Percentiles rank a stretch among this genome's conserved stretches.
These are phyloP conservation scores for Scaptomyza pallida DNA, from an alignment of 1,140 invertebrate species.

Conservation along the genomic window DNA sequence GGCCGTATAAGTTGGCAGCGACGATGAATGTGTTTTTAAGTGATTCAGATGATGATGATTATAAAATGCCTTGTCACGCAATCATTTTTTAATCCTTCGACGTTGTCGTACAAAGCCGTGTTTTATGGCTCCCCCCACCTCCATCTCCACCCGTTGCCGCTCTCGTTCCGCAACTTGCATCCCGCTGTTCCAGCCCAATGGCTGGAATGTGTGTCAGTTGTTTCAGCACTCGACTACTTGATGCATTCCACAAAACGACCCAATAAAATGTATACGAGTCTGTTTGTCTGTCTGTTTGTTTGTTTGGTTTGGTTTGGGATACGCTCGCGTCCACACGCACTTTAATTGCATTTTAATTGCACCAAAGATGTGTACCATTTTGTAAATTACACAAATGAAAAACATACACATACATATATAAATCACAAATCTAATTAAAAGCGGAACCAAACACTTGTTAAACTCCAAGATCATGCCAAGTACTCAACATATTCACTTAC, in stretches of 20 bases:
- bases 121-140: slow-evolving; percentile 56
- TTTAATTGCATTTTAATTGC: slow-evolving; percentile 77
- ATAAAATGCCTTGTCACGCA: slow-evolving; percentile 82
- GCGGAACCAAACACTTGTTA: slow-evolving; percentile 25
- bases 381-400: slow-evolving; percentile 62
- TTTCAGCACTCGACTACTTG: slow-evolving; percentile 37
- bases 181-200: slow-evolving; percentile 1
- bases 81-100: slow-evolving; percentile 81
- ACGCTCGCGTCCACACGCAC: slow-evolving; percentile 8
- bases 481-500: slow-evolving; percentile 33
- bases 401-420: slow-evolving; percentile 70
- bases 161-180: background rate
- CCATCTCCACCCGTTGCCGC: too few relatives aligned
- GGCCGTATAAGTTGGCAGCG: slow-evolving; percentile 3
- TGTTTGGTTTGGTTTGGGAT: slow-evolving; percentile 23
- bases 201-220: slow-evolving; percentile 61
- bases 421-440: slow-evolving; percentile 57
- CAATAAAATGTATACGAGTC: slow-evolving; percentile 77
- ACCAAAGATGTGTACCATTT: slow-evolving; percentile 64
- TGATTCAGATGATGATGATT: slow-evolving; percentile 69
- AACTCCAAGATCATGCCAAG: slow-evolving; percentile 20
- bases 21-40: slow-evolving; percentile 71
- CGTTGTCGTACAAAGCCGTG: slow-evolving; percentile 53
- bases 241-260: slow-evolving; percentile 60
- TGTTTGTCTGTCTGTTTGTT: slow-evolving; percentile 13